Evolutionary conservation across 2,113 vertebrate species (phyloP).

Genomic region (Crotalus helleri): DNA sequence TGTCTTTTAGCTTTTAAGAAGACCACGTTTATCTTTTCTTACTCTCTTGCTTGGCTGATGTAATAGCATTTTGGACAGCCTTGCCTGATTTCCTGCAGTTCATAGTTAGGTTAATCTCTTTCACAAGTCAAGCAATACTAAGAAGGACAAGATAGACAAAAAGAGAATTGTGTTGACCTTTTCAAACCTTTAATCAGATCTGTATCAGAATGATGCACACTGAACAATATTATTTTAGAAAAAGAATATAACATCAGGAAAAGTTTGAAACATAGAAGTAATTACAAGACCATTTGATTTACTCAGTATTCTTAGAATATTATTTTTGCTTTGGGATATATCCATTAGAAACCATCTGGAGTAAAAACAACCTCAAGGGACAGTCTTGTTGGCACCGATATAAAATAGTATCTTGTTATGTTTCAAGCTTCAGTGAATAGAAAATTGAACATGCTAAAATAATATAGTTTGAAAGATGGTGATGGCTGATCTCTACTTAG

Average conservation of each 20-base stretch:
- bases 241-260: constrained; percentile 21
- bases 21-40: neutral
- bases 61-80: neutral
- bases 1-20: neutral
- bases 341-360: neutral
- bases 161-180: constrained; percentile 5
- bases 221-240: constrained; percentile 10
- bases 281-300: constrained; percentile 39
- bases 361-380: neutral
- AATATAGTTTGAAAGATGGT: neutral
- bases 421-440: neutral
- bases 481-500: neutral
- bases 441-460: neutral
- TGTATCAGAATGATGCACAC: constrained; percentile 20
- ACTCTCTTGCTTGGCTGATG: neutral
- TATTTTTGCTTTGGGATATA: constrained; percentile 12
- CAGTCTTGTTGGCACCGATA: neutral
- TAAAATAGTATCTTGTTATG: neutral
- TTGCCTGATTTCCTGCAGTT: neutral
- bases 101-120: constrained; percentile 11
- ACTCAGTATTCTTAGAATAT: neutral
- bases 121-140: neutral
- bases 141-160: constrained; percentile 1
- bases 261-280: constrained; percentile 38
- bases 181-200: constrained; percentile 51